These are phyloP conservation scores for Perdita meconis DNA, from an alignment of 2,888 invertebrate genomes.

Conservation along the genomic window DNA sequence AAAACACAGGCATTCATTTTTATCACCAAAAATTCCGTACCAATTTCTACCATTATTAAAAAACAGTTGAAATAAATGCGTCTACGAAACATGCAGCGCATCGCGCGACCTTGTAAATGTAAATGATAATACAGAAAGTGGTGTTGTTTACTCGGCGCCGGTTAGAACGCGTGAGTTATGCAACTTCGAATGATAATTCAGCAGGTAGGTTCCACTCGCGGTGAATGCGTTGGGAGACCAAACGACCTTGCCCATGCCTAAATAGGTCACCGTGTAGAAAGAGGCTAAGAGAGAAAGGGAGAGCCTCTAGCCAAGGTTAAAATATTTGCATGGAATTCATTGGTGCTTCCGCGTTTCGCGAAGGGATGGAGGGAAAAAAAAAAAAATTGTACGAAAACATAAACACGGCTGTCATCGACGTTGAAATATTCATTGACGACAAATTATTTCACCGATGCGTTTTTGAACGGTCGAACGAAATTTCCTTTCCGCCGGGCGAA, in stretches of 20 bases:
- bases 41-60: too few species aligned
- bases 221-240: conserved; percentile 46
- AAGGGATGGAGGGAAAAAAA: background rate
- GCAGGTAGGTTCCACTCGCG: conserved; percentile 44
- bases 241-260: conserved; percentile 61
- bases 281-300: conserved; percentile 61
- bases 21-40: too few species aligned
- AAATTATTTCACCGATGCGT: background rate
- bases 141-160: conserved; percentile 17
- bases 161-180: conserved; percentile 38
- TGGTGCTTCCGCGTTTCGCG: conserved; percentile 45
- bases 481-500: too few species aligned
- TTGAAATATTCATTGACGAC: background rate
- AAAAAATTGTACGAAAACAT: background rate
- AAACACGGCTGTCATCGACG: background rate
- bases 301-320: conserved; percentile 54
- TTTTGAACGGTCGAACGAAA: too few species aligned
- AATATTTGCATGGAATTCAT: conserved; percentile 36
- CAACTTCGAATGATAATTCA: conserved; percentile 51
- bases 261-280: conserved; percentile 59
- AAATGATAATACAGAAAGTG: background rate
- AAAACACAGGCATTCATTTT: too few species aligned
- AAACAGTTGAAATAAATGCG: too few species aligned
- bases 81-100: background rate
- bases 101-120: background rate